phyloP scores from a whole-genome alignment of 2,888 invertebrate species.

The Calameuta idolon region DNA sequence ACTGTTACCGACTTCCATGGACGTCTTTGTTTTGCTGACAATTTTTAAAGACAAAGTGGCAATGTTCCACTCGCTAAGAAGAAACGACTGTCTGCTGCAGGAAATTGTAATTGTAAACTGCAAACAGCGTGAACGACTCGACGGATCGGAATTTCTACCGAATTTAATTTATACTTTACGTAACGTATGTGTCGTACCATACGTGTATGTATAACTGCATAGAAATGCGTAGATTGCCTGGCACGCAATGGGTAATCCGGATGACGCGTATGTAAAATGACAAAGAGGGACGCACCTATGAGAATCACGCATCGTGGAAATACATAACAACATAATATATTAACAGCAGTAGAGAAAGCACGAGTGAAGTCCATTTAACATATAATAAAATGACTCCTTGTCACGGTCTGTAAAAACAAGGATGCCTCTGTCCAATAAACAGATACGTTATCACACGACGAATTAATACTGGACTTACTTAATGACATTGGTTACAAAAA shows the following conservation, averaged over 20 bases:
- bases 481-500: not conserved
- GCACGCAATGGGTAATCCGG: not conserved
- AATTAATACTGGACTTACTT: not conserved
- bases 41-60: not conserved
- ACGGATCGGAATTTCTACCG: not conserved
- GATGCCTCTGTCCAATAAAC: not conserved
- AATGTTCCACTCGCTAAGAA: not conserved
- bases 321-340: not conserved
- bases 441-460: not conserved
- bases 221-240: not conserved
- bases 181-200: not conserved
- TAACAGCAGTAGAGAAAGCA: not conserved
- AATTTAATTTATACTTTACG: not conserved
- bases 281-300: not conserved
- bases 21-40: too few species aligned
- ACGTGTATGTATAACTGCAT: not conserved
- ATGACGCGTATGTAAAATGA: not conserved
- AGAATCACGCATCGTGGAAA: not conserved
- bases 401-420: not conserved
- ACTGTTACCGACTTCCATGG: not conserved
- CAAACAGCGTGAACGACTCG: not conserved
- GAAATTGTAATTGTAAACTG: not conserved
- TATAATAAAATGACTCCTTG: not conserved
- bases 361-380: not conserved
- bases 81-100: not conserved